Base-by-base conservation (phyloP, 1,140 invertebrate species). In the Drosophila pandora region DNA sequence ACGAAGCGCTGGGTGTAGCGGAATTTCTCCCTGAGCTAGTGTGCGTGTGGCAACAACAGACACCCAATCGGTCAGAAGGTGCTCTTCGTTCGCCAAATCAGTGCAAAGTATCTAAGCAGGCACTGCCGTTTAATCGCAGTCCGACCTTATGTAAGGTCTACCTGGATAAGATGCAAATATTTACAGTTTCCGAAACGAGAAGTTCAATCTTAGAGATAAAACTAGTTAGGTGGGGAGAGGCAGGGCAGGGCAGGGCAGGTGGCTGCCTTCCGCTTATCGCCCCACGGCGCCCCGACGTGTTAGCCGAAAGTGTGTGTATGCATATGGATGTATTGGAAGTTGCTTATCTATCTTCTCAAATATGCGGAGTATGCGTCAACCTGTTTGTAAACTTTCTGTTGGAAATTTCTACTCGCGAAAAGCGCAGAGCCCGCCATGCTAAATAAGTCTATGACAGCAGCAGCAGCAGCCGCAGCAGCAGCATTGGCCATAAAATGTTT, bases 291-390 rank as follows among this genome's bases (percentile, higher is more conserved):
- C 25, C 25, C 67, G 13, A 49, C 45, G 56, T 55, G n/a, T 74
- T 39, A 34, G 22, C 41, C 13, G 34, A 8, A 21, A 43, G 52
- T 57, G 52, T 52, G 37, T 59, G 37, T 23, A 25, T 65, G 39
- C 65, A 32, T 68, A 54, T 34, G 28, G 32, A 63, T 45, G 49
- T 71, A 43, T 37, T 55, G 17, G 50, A 32, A 69, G 43, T 4
- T 37, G 34, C 34, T 37, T 37, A 37, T 37, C 34, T 37, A 37
- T 47, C 76, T 62, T 59, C 50, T 83, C 75, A 88, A 88, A 88
- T 88, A 88, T 88, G 83, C 83, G 79, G 83, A 79, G 71, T 83
- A 88, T 88, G 83, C 79, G 83, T 88, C 83, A 88, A 88, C 83
- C 83, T 83, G 83, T 88, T 88, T 88, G 72, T 74, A 76, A 83